A percentile compares a stretch with the other conserved stretches of the same genome.
Conservation (phyloP, 1,140 invertebrate genomes). For the Calliphora vicina region DNA sequence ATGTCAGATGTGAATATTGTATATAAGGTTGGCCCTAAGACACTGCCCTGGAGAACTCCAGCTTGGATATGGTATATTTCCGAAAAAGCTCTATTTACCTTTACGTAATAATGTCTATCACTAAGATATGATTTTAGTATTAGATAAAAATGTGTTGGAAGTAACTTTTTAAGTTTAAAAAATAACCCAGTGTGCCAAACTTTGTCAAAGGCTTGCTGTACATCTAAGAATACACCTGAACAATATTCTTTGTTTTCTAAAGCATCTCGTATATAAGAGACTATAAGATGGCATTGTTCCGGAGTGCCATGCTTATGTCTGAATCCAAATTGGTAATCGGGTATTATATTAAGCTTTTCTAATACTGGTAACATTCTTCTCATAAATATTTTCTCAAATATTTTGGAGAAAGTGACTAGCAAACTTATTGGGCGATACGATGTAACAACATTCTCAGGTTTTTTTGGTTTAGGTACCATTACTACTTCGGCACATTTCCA, state of each 20-base stretch:
- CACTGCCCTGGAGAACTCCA: conserved; percentile 7
- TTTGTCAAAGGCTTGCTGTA: not conserved
- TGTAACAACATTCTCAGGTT: not conserved
- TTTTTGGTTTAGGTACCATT: conserved; percentile 20
- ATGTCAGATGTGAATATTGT: not conserved
- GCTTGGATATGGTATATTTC: not conserved
- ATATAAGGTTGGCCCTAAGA: not conserved
- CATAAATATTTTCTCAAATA: conserved; percentile 32
- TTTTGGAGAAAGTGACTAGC: conserved; percentile 22
- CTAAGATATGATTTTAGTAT: not conserved
- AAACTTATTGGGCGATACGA: conserved; percentile 30
- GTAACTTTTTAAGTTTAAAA: too few species aligned
- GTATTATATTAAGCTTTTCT: conserved; percentile 20
- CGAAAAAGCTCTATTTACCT: not conserved
- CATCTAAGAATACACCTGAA: too few species aligned
- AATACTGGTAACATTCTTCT: too few species aligned
- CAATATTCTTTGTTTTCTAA: conserved; percentile 24
- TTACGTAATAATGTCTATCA: not conserved
- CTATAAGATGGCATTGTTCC: conserved; percentile 27
- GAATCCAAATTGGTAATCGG: too few species aligned
- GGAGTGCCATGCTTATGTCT: conserved; percentile 27
- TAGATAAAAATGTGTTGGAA: not conserved
- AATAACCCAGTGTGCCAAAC: too few species aligned
- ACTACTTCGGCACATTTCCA: conserved; percentile 23
- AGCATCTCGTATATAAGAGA: not conserved